phyloP scores from a whole-genome alignment of 1,140 invertebrate genomes.

The Pseudachorutes palmiensis region DNA sequence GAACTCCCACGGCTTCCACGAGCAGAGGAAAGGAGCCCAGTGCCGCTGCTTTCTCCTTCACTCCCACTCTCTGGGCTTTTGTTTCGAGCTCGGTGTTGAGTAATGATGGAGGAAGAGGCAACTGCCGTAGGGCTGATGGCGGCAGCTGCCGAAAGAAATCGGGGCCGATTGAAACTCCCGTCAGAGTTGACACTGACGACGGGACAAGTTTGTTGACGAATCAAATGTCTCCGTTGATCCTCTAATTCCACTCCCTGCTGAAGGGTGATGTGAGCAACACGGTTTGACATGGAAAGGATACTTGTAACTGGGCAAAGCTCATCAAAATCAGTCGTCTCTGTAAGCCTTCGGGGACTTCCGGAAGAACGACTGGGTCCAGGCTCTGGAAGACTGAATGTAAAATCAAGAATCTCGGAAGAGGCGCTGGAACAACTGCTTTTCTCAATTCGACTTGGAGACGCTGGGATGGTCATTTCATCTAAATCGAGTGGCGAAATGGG shows the following conservation, averaged over 20 bases:
- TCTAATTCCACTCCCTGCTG: conserved; percentile 33
- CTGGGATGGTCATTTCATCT: too few relatives aligned
- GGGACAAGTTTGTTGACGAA: conserved; percentile 38
- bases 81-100: conserved; percentile 30
- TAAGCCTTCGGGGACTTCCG: conserved; percentile 32
- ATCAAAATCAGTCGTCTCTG: conserved; percentile 34
- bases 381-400: conserved; percentile 37
- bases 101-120: conserved; percentile 34
- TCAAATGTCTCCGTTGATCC: conserved; percentile 36
- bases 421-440: conserved; percentile 33
- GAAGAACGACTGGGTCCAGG: conserved; percentile 30
- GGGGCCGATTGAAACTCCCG: conserved; percentile 31
- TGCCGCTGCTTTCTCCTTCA: conserved; percentile 18
- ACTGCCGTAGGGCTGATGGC: conserved; percentile 34
- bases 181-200: conserved; percentile 33
- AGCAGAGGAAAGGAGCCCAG: conserved; percentile 4
- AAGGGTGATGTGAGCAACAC: conserved; percentile 33
- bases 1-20: conserved; percentile 35
- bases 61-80: conserved; percentile 32
- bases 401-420: conserved; percentile 36
- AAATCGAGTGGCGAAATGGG: neutral
- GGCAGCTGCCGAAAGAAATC: conserved; percentile 38
- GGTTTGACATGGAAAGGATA: conserved; percentile 35
- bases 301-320: conserved; percentile 36
- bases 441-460: conserved; percentile 27